Base-by-base conservation (phyloP, 2,888 invertebrate species). In the Chesias legatella region DNA sequence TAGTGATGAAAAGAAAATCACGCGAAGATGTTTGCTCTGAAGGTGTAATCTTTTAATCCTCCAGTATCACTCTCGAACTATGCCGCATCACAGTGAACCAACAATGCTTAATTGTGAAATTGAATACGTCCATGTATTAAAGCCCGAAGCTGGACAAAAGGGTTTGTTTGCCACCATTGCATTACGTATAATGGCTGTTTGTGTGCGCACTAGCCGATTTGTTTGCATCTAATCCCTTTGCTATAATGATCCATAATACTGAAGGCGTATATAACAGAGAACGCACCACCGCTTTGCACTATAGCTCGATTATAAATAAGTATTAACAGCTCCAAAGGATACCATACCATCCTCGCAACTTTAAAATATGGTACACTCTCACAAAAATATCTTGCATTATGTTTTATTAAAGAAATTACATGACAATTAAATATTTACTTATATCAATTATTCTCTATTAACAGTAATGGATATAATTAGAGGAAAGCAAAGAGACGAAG, bases 161-260 rank as follows among this genome's bases (percentile, higher is more conserved):
- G 67, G 67, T 71, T 72, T 83, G 83, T 86, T 86, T 84, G 75
- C 78, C 69, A 71, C 69, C 58, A 76, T 76, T 76, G 71, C 73
- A 79, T 75, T 71, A 54, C 32, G 22, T 21, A 69, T 29, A 44
- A 44, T 33, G 10, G 67, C 70, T 83, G 81, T 84, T 81, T 83
- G 74, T 75, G 69, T 73, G 67, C 72, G 70, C 74, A 59, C 66
- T 65, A 72, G 79, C 80, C 73, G 71, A 69, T 67, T 69, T 83
- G 83, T 83, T 84, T 79, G 76, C 73, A 63, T 77, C 78, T 85
- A 86, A 86, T 86, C 85, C 77, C 73, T 80, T 78, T 82, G 77
- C 79, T 68, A 75, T 76, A 64, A 64, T 72, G 67, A 74, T 75
- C 76, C 71, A 75, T 58, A 20, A 20, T 9, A 38, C 37, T 42